Base-by-base conservation (phyloP, 1,140 invertebrate genomes). In the Drosophila ercepeae region DNA sequence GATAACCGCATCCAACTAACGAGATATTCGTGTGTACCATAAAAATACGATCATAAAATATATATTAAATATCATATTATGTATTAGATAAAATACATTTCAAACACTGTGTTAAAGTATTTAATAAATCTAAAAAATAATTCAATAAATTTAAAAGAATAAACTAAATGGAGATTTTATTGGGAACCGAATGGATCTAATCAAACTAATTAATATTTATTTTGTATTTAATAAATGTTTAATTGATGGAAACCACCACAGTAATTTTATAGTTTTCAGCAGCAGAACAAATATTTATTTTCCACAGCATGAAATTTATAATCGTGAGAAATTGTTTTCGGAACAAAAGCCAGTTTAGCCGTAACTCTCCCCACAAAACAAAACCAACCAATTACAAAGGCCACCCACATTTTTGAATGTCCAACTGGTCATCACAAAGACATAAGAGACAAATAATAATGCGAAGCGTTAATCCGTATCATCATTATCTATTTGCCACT, bases 71-170 rank as follows among this genome's bases (percentile, higher is more conserved):
- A 81, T 67, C 55, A 61, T 75, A 84, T 74, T 74, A 78, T 84
- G 64, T 84, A 76, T 73, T 88, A 84, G 82, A 71, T 82, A 78
- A 67, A 53, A 79, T 78, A 82, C 74, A 88, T 82, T 88, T 88
- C 77, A 82, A 88, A 88, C 82, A 88, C 82, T 88, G 82, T 88
- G 82, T 88, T 88, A 88, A 89, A 88, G 78, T 88, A 88, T 88
- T 88, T 88, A 82, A 88, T 88, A 88, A 88, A 82, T 78, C 75
- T 60, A 79, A 69, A 71, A 50, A 52, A 42, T 46, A 53, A 67
- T 67, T 67, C 60, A 82, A 83, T 49, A 60, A 88, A 75, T 78
- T 39, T 76, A 59, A 76, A 73, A 63, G 75, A 81, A 63, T 44
- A n/a, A 36, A 63, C 36, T 19, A n/a, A 36, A 23, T 34, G n/a